These are phyloP conservation scores for Calameuta pallipes DNA, from an alignment of 2,888 invertebrate species.

Conservation along the genomic window DNA sequence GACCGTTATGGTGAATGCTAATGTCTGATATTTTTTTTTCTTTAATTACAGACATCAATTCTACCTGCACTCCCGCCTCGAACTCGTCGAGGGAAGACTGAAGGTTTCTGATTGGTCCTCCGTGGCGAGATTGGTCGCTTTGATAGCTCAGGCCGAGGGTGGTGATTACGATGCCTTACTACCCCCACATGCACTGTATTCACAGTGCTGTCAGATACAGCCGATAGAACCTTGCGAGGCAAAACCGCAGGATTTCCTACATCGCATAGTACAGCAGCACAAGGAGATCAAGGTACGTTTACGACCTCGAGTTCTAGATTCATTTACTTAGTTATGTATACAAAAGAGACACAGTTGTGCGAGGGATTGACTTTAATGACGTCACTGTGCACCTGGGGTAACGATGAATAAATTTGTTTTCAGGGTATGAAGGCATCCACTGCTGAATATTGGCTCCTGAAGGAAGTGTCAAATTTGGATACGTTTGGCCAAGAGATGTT, in stretches of 20 bases:
- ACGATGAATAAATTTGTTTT: constrained; percentile 37
- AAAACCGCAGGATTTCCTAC: constrained; percentile 74
- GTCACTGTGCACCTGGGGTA: neutral
- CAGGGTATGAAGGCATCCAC: constrained; percentile 78
- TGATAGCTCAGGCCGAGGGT: constrained; percentile 79
- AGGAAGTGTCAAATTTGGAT: constrained; percentile 82
- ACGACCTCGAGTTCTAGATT: constrained; percentile 1
- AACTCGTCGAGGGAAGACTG: constrained; percentile 79
- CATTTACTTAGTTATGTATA: neutral
- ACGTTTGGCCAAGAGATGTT: constrained; percentile 89
- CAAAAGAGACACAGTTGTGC: neutral
- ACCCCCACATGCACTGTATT: constrained; percentile 73
- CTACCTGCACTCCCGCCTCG: constrained; percentile 84
- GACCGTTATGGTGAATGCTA: neutral
- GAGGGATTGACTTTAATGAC: neutral
- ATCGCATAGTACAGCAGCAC: constrained; percentile 74
- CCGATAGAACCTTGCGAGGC: constrained; percentile 69
- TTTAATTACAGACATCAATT: constrained; percentile 77
- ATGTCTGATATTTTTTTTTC: neutral
- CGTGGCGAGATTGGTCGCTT: constrained; percentile 78
- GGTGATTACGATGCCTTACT: constrained; percentile 76
- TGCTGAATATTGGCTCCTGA: constrained; percentile 86
- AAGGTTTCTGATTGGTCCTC: constrained; percentile 77
- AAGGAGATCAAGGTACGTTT: constrained; percentile 68
- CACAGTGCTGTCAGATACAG: constrained; percentile 74